Evolutionary conservation across 2,113 vertebrate genomes (phyloP).

Genomic region (Crotalus helleri): DNA sequence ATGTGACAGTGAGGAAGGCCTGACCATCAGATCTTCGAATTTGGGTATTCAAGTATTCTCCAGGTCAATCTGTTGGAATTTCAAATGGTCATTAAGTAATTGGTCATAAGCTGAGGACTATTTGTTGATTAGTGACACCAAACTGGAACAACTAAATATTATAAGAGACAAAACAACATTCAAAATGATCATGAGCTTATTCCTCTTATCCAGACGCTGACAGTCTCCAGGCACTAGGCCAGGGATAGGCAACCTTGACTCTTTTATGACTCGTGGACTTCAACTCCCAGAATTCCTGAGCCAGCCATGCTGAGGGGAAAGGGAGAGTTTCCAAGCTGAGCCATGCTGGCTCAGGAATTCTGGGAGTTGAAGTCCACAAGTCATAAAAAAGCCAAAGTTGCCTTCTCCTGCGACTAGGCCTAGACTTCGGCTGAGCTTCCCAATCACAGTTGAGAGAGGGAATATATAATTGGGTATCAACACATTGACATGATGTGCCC

Average conservation of each 20-base stretch:
- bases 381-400: too few species aligned
- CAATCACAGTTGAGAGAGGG: neutral
- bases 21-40: neutral
- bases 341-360: too few species aligned
- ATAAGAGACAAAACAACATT: neutral
- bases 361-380: too few species aligned
- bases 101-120: neutral
- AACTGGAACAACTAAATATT: neutral
- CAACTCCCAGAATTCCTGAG: too few species aligned
- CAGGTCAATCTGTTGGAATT: neutral
- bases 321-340: too few species aligned
- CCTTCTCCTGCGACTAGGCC: too few species aligned
- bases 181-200: neutral
- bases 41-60: neutral
- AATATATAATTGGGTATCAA: neutral
- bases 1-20: neutral
- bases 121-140: neutral
- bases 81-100: neutral
- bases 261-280: too few species aligned
- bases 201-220: neutral
- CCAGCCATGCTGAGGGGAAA: too few species aligned
- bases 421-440: neutral
- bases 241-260: too few species aligned
- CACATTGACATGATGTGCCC: neutral
- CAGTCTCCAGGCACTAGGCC: neutral